Base-by-base conservation (phyloP, 2,888 invertebrate species). In the Unio pictorum region DNA sequence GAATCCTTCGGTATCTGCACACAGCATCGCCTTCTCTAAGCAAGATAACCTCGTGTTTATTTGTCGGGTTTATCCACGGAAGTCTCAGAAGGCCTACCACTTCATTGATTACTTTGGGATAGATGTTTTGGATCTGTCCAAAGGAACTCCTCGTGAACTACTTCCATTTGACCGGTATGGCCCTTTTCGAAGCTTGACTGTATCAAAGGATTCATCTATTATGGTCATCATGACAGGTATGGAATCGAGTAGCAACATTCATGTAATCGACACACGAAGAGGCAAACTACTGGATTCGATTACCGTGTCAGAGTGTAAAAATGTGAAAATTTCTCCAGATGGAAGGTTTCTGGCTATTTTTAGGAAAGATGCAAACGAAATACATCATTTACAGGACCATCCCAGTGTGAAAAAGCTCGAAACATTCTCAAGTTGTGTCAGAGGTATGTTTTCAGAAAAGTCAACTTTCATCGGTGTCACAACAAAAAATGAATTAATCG, bases 71-170 rank as follows among this genome's bases (percentile, higher is more conserved):
- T 67, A 72, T 23, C 72, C 74, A n/a, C 77, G 72, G 20, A 79
- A 79, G 66, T 80, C 75, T 61, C 72, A 71, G 17, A 73, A 73
- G 56, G 81, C 80, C 4, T 84, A 83, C 69, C 81, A 84, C 66
- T 81, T 72, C 68, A 75, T 83, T 55, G 82, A 84, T 69, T 81
- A 75, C 64, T 86, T 82, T 67, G 83, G 84, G 5, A 72, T 86
- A 18, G 84, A 85, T 45, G 68, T 70, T 4, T 66, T 77, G 23
- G 71, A 77, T 34, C 58, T 77, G 2, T 57, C 73, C 4, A 69
- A 66, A 18, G 77, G 74, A 7, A 72, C 62, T 11, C 66, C 62
- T 15, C 63, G 55, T 1, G 57, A 66, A 20, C 23, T 77, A 6
- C 69, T 77, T 28, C 77, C 77, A 15, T 77, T 73, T 54, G 77